phyloP scores from a whole-genome alignment of 2,113 vertebrate genomes.

The Podocnemis expansa region DNA sequence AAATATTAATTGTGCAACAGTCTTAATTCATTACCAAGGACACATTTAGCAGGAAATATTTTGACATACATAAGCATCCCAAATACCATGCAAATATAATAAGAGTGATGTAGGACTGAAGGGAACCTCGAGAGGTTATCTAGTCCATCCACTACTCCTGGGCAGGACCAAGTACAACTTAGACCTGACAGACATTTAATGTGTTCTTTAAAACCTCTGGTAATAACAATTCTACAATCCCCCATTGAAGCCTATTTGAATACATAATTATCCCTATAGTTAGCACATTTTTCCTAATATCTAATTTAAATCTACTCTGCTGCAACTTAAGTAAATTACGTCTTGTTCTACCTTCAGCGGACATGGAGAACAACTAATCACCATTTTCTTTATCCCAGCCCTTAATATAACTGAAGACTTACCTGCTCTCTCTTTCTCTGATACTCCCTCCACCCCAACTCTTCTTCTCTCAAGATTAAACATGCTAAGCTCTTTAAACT shows the following conservation, averaged over 20 bases:
- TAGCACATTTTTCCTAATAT: neutral
- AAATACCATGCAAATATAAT: neutral
- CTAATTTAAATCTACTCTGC: neutral
- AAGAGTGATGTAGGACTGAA: neutral
- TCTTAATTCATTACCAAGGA: neutral
- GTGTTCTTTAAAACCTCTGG: neutral
- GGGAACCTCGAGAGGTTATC: no score
- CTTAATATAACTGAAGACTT: neutral
- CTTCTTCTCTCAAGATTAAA: neutral
- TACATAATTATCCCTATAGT: neutral
- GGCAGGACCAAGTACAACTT: neutral
- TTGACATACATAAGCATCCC: slow-evolving; percentile 20
- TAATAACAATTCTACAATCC: neutral
- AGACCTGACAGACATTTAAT: neutral
- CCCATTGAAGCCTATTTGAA: neutral
- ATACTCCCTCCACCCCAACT: no score
- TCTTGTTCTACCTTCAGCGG: neutral
- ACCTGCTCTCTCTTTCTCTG: neutral
- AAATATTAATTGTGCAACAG: slow-evolving; percentile 28
- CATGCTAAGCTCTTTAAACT: neutral
- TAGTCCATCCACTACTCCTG: no score
- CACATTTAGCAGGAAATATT: neutral
- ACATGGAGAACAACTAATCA: neutral
- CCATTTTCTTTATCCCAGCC: neutral
- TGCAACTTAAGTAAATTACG: neutral